Conservation (phyloP, 2,113 vertebrate genomes). For the Helogale parvula region DNA sequence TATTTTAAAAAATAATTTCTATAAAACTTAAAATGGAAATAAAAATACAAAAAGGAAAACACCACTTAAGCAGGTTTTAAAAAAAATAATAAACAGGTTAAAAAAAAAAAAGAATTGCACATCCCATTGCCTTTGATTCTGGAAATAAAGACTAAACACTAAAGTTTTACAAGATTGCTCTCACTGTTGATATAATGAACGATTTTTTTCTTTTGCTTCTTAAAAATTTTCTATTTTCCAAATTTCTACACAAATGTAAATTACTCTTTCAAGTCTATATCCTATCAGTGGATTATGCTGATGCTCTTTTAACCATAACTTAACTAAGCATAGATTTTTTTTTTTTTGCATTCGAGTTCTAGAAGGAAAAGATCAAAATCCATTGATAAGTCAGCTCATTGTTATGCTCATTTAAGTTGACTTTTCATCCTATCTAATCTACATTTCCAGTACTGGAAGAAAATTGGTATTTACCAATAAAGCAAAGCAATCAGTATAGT, state of each 20-base stretch:
- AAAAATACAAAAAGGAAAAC: conserved; percentile 31
- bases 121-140: background rate
- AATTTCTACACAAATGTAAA: background rate
- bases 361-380: background rate
- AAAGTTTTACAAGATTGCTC: background rate
- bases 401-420: background rate
- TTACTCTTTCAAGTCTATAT: background rate
- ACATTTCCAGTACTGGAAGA: background rate
- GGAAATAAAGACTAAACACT: background rate
- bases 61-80: background rate
- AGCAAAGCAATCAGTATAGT: background rate
- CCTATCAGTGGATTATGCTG: background rate
- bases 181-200: background rate
- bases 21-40: conserved; percentile 48
- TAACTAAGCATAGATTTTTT: background rate
- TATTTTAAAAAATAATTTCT: background rate
- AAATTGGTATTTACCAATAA: background rate
- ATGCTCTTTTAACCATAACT: background rate
- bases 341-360: background rate
- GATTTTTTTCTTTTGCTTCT: background rate
- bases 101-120: background rate
- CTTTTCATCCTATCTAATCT: background rate
- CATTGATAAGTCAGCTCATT: background rate
- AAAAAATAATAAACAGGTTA: background rate
- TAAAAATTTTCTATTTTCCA: background rate